phyloP scores from a whole-genome alignment of 2,113 vertebrate genomes.

The crab-eating macaque (Macaca fascicularis) region T2T-MFA8v1.1 NC_088376.1:33665001-33665500 shows the following conservation, averaged over 20 bases:
- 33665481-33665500: background rate
- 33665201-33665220: no score
- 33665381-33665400: background rate
- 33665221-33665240: no score
- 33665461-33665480: background rate
- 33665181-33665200: no score
- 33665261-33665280: background rate
- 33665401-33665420: background rate
- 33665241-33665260: background rate
- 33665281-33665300: background rate
- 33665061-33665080: no score
- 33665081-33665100: background rate
- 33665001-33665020: background rate
- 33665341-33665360: background rate
- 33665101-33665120: background rate
- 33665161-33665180: background rate
- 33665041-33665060: no score
- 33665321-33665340: background rate
- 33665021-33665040: no score
- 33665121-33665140: background rate
- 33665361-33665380: background rate
- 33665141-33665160: background rate
- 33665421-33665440: background rate
- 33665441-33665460: rapidly evolving
- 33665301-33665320: background rate